Evolutionary conservation across 2,113 vertebrate species (phyloP).

Genomic region (Neodon shergylaensis): DNA sequence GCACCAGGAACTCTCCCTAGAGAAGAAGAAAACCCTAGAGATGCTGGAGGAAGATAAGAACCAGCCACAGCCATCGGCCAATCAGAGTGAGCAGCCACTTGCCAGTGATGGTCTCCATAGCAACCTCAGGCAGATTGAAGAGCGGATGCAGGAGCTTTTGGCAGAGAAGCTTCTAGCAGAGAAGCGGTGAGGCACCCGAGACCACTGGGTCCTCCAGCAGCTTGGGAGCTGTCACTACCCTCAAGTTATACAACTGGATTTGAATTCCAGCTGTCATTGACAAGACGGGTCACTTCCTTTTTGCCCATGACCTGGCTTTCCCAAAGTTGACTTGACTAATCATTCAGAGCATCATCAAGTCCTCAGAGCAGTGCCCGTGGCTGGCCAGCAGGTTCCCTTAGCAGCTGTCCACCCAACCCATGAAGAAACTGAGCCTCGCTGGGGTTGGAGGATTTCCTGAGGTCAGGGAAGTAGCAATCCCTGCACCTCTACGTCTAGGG

Average conservation of each 20-base stretch:
- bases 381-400: neutral
- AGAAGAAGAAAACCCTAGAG: constrained; percentile 94
- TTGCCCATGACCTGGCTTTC: constrained; percentile 22
- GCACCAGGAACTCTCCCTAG: constrained; percentile 92
- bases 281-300: neutral
- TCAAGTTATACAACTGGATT: neutral
- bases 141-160: constrained; percentile 93
- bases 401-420: neutral
- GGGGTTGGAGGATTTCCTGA: neutral
- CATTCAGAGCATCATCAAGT: neutral
- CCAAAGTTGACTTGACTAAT: neutral
- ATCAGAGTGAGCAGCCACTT: constrained; percentile 75
- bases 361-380: neutral
- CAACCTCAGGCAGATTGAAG: constrained; percentile 93
- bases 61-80: constrained; percentile 71
- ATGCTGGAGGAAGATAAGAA: constrained; percentile 89
- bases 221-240: neutral
- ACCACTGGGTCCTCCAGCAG: too few species aligned
- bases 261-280: neutral
- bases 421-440: neutral
- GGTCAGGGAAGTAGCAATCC: neutral
- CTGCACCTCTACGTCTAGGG: neutral
- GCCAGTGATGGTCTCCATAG: constrained; percentile 87
- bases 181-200: constrained; percentile 87
- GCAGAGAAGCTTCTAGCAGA: constrained; percentile 94